Percentiles rank a stretch among this genome's conserved stretches.
Evolutionary conservation across 2,113 vertebrate genomes (phyloP).

Genomic region (Albula goreensis): DNA sequence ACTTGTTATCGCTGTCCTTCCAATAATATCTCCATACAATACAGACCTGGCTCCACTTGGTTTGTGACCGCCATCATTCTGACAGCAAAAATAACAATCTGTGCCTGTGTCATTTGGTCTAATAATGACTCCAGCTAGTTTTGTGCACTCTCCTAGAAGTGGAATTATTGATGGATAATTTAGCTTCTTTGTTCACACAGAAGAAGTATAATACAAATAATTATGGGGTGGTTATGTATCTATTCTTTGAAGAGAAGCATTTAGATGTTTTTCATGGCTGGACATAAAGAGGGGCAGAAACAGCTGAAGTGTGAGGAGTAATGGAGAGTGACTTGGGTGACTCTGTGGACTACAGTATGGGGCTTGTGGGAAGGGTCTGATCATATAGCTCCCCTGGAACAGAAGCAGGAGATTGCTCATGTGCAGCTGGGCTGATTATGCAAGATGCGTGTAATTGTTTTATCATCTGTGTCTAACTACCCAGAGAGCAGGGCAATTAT

Average conservation of each 20-base stretch:
- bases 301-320: not conserved
- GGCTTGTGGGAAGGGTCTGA: not conserved
- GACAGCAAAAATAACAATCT: not conserved
- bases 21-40: not conserved
- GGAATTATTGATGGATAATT: not conserved
- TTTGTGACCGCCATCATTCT: not conserved
- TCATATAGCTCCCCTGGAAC: not conserved
- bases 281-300: not conserved
- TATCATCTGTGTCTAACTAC: not conserved
- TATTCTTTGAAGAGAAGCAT: not conserved
- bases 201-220: not conserved
- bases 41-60: not conserved
- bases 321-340: not conserved
- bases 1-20: not conserved
- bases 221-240: not conserved
- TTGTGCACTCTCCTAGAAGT: not conserved
- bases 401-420: not conserved
- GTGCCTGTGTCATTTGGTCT: too few species aligned
- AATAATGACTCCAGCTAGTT: not conserved
- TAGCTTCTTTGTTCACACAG: not conserved
- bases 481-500: not conserved
- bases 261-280: not conserved
- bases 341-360: not conserved
- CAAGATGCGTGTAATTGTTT: not conserved
- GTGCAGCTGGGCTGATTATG: not conserved